Base-by-base conservation (phyloP, 2,888 invertebrate genomes). In the Dynastes tityus region DNA sequence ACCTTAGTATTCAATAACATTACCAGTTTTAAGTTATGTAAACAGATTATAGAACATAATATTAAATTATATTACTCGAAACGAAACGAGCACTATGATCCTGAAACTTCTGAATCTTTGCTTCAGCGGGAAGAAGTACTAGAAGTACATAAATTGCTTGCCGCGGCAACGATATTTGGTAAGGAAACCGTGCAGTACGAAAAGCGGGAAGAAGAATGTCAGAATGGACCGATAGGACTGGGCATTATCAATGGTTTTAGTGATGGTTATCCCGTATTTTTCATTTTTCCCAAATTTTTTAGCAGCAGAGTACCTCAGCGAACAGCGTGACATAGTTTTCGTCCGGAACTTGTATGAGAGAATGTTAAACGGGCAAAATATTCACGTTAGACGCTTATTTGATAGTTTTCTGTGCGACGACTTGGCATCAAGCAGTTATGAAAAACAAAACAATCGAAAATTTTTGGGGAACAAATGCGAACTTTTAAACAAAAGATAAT, bases 281-380 rank as follows among this genome's bases (percentile, higher is more conserved):
- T n/a, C n/a, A n/a, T n/a, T n/a, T n/a, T n/a, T n/a, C n/a, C n/a
- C n/a, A n/a, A n/a, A n/a, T n/a, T n/a, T 71, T 37, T 71, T 71
- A 37, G 71, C 58, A 29, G 71, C 71, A 1, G 71, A 71, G 40
- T 71, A 55, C 32, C 37, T 71, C 1, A 37, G 58, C 37, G 71
- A 71, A 16, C 32, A 55, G 2, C 11, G 27, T 1, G 22, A 67
- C 27, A 6, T 13, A 9, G 22, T 8, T 9, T 49, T 67, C 9
- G 49, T 67, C 4, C 8, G 16, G 27, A 4, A 27, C 8, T 3
- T 67, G 1, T 67, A 67, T 49, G 22, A 22, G 9, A 45, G 11
- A 2, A 67, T 49, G 27, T 49, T 67, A 45, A 13, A 67, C 13
- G 67, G 49, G 9, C 27, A 4, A 16, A 49, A 67, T 49, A 45